These are phyloP conservation scores for Syritta pipiens DNA, from an alignment of 2,888 invertebrate genomes.

Conservation along the genomic window DNA sequence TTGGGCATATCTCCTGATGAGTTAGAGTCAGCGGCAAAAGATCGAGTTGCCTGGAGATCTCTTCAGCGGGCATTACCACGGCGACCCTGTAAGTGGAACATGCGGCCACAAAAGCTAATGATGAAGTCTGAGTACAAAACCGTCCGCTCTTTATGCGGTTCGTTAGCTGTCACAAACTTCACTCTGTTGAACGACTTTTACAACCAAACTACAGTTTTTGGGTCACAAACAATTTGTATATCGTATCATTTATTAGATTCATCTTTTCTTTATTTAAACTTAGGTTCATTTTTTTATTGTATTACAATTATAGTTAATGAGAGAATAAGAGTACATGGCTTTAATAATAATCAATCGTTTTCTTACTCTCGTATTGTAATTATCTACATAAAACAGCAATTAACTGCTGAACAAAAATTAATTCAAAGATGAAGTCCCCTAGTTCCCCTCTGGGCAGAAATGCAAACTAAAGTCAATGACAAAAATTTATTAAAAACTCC, in stretches of 20 bases:
- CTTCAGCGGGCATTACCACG: too few species aligned
- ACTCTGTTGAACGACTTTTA: neutral
- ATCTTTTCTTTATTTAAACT: constrained; percentile 36
- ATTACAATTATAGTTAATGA: constrained; percentile 28
- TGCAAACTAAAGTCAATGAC: constrained; percentile 8
- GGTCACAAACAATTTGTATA: constrained; percentile 61
- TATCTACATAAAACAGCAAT: constrained; percentile 45
- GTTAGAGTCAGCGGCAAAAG: too few species aligned
- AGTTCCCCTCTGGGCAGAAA: too few species aligned
- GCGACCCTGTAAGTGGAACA: too few species aligned
- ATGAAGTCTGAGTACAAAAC: too few species aligned
- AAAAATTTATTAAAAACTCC: constrained; percentile 4
- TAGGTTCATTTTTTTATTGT: constrained; percentile 24
- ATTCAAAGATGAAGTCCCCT: neutral
- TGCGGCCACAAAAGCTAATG: too few species aligned
- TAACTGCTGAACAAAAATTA: constrained; percentile 18
- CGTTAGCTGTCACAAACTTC: neutral
- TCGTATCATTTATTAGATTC: constrained; percentile 44
- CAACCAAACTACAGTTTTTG: constrained; percentile 16
- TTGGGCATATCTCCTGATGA: too few species aligned
- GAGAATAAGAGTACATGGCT: constrained; percentile 42
- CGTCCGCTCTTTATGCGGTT: too few species aligned
- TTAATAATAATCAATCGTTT: constrained; percentile 15
- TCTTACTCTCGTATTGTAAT: constrained; percentile 22
- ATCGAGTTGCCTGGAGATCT: too few species aligned